phyloP scores from a whole-genome alignment of 1,140 invertebrate genomes.

The Bathynomus jamesi region DNA sequence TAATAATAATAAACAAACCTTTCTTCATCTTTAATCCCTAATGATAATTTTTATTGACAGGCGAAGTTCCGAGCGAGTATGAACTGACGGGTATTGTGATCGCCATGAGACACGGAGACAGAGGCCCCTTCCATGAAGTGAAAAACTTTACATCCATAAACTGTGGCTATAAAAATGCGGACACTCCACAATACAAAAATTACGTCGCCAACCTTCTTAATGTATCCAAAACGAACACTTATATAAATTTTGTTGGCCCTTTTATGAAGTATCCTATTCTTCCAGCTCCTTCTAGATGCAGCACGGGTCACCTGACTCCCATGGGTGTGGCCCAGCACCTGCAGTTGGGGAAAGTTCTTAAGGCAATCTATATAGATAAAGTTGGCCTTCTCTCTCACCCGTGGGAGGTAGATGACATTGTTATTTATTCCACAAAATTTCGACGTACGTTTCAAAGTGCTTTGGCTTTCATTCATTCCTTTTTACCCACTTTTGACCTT shows the following conservation, averaged over 20 bases:
- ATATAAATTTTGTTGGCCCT: slow-evolving; percentile 57
- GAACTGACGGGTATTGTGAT: slow-evolving; percentile 65
- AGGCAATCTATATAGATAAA: slow-evolving; percentile 57
- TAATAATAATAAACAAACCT: no score
- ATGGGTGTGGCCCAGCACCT: slow-evolving; percentile 64
- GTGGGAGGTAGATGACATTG: slow-evolving; percentile 53
- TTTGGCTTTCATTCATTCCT: slow-evolving; percentile 66
- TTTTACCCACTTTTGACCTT: slow-evolving; percentile 55
- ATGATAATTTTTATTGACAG: no score
- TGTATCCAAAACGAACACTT: slow-evolving; percentile 26
- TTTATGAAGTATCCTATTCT: slow-evolving; percentile 73
- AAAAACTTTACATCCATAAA: slow-evolving; percentile 64
- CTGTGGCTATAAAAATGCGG: slow-evolving; percentile 51
- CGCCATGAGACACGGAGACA: slow-evolving; percentile 76
- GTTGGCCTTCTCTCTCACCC: slow-evolving; percentile 48
- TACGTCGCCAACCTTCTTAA: slow-evolving; percentile 37
- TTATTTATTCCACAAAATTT: slow-evolving; percentile 72
- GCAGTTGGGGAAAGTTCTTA: slow-evolving; percentile 62
- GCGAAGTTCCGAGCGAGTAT: slow-evolving; percentile 22
- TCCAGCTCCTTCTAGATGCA: slow-evolving; percentile 54
- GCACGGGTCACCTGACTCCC: slow-evolving; percentile 62
- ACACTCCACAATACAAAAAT: slow-evolving; percentile 37
- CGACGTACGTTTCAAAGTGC: slow-evolving; percentile 81
- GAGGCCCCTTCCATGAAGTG: slow-evolving; percentile 71
- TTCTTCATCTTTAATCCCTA: no score